Evolutionary conservation across 2,888 invertebrate species (phyloP).

Genomic region (Tuta absoluta): DNA sequence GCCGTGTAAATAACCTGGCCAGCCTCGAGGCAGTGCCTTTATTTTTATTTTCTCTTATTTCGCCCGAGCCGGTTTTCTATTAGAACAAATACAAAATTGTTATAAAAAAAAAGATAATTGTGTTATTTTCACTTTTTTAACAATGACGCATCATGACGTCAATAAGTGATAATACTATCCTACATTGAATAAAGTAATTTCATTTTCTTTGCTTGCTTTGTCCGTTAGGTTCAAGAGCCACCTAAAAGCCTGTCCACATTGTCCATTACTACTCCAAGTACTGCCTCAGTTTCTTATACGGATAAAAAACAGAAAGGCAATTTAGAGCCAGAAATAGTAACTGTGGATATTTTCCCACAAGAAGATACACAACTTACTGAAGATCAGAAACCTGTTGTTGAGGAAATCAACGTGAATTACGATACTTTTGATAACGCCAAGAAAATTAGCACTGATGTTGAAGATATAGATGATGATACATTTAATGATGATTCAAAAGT

Average conservation of each 20-base stretch:
- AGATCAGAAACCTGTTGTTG: not conserved
- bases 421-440: not conserved
- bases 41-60: no score
- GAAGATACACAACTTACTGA: not conserved
- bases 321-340: not conserved
- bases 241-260: not conserved
- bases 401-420: not conserved
- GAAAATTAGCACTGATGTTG: not conserved
- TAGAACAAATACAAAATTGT: no score
- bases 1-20: no score
- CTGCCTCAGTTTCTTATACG: not conserved
- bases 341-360: not conserved
- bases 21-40: no score
- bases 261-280: not conserved
- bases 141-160: no score
- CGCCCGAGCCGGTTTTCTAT: no score
- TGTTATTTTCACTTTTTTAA: no score
- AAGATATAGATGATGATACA: not conserved
- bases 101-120: no score
- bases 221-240: not conserved
- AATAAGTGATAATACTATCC: no score
- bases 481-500: not conserved
- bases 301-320: not conserved
- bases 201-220: not conserved
- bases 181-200: no score